Base-by-base conservation (phyloP, 2,888 invertebrate genomes). In the Onthophagus sagittarius region DNA sequence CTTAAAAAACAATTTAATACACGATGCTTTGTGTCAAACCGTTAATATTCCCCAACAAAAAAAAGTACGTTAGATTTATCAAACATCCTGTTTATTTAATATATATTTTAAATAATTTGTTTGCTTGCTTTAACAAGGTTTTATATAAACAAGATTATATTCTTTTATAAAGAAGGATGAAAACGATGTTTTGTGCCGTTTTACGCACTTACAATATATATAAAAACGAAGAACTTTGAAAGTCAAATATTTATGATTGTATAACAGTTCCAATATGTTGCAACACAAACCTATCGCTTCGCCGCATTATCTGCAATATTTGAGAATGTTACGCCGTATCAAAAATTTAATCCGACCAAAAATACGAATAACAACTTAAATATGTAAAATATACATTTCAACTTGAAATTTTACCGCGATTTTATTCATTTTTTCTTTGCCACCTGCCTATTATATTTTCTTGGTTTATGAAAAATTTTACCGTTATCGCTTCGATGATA, bases 1-100 rank as follows among this genome's bases (percentile, higher is more conserved):
- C 67, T 23, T 67, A 67, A 67, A 67, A 15, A 32, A 67, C 23
- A 67, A 67, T 67, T 67, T 23, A 67, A 67, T 15, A 67, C 67
- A 67, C 7, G 0, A 9, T 15, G 67, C 15, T 67, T 67, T 23
- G 23, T 53, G 39, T 11, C 39, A 9, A 53, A 53, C 11, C n/a
- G n/a, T n/a, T n/a, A n/a, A n/a, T n/a, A n/a, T n/a, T n/a, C n/a
- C 11, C 39, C 9, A 9, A 7, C 2, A 53, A 9, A 11, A 7
- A 53, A 53, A 9, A 11, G 2, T 53, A 2, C 11, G 11, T 53
- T 11, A 11, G 2, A 53, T 53, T 53, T 53, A 53, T 53, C 39
- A 53, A 53, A 53, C 39, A 53, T 53, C 39, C 39, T 53, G 39
- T 53, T 53, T 53, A 4, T 53, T 9, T 7, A 53, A 53, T 53